phyloP scores from a whole-genome alignment of 2,113 vertebrate genomes.

The Sturnira hondurensis region DNA sequence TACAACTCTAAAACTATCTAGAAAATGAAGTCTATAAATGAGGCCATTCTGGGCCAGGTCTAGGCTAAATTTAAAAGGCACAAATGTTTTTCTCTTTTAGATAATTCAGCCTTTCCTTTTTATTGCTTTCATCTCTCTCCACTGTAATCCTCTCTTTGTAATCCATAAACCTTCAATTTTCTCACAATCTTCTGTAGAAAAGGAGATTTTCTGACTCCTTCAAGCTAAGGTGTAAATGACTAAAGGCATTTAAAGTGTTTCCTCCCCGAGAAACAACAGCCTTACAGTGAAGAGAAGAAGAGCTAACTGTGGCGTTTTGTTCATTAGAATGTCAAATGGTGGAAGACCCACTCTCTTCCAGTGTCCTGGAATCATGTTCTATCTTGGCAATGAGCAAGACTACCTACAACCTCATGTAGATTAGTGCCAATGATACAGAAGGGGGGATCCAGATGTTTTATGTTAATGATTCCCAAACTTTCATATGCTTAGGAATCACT shows the following conservation, averaged over 20 bases:
- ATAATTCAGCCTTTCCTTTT: background rate
- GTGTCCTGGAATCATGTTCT: background rate
- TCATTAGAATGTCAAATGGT: background rate
- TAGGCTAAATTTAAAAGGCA: background rate
- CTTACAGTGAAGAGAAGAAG: background rate
- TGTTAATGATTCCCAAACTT: background rate
- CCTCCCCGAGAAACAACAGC: background rate
- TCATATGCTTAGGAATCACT: background rate
- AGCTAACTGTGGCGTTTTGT: background rate
- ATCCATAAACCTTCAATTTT: background rate
- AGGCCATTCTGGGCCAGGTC: background rate
- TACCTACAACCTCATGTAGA: background rate
- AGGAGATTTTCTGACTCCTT: background rate
- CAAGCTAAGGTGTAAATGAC: background rate
- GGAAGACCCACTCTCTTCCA: background rate
- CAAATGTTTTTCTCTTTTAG: background rate
- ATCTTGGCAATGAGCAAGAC: background rate
- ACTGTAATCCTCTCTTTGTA: background rate
- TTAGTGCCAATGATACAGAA: background rate
- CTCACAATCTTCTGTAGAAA: background rate
- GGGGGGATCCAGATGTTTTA: background rate
- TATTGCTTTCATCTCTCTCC: background rate
- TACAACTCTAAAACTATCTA: background rate
- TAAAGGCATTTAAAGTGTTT: background rate
- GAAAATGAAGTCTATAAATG: background rate